These are phyloP conservation scores for Chelon auratus DNA, from an alignment of 2,797 vertebrate genomes.

Conservation along the genomic window DNA sequence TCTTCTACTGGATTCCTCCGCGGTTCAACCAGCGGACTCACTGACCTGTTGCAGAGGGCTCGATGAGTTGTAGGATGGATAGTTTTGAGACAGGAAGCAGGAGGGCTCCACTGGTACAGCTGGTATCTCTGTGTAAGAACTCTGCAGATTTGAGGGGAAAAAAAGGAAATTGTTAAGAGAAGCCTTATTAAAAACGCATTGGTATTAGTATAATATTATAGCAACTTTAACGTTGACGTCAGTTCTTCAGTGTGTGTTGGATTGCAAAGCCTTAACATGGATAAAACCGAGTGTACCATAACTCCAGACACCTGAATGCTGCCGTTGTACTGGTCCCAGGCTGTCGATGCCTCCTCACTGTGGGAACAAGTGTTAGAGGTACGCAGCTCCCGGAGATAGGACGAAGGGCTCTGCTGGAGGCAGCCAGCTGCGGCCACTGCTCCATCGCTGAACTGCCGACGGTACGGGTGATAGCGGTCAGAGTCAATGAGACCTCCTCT, in stretches of 20 bases:
- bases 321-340: constrained; percentile 69
- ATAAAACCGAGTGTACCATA: constrained; percentile 23
- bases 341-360: constrained; percentile 36
- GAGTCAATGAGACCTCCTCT: constrained; percentile 65
- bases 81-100: constrained; percentile 86
- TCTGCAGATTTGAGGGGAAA: constrained; percentile 49
- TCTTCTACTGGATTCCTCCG: background rate
- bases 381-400: constrained; percentile 68
- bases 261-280: no score
- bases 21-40: background rate
- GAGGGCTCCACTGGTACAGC: constrained; percentile 60
- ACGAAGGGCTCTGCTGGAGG: constrained; percentile 44
- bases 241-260: background rate
- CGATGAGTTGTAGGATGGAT: constrained; percentile 84
- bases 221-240: no score
- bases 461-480: constrained; percentile 90
- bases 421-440: constrained; percentile 46
- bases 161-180: background rate
- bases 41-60: constrained; percentile 89
- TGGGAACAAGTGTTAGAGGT: constrained; percentile 39
- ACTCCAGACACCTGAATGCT: constrained; percentile 65
- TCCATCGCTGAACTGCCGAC: constrained; percentile 87
- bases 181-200: background rate
- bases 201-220: no score
- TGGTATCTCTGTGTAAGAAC: constrained; percentile 57